Evolutionary conservation across 2,888 invertebrate species (phyloP).

Genomic region (Eupithecia subumbrata): DNA sequence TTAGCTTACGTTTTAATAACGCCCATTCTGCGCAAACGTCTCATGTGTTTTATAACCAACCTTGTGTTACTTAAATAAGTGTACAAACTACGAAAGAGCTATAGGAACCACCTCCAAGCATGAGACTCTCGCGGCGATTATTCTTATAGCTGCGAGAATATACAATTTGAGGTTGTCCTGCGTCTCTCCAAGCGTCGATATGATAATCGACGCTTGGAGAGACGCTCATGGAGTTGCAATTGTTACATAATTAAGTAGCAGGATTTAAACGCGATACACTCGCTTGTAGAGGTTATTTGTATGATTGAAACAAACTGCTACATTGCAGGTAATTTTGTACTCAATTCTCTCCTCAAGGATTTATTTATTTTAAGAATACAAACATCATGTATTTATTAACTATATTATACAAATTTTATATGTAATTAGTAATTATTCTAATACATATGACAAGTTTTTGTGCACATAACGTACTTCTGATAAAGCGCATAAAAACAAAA

Average conservation of each 20-base stretch:
- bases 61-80: neutral
- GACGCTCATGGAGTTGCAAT: neutral
- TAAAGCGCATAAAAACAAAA: too few relatives aligned
- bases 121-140: neutral
- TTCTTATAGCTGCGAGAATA: neutral
- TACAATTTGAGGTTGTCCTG: neutral
- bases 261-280: neutral
- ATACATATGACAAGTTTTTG: too few relatives aligned
- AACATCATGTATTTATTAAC: too few relatives aligned
- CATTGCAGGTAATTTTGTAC: too few relatives aligned
- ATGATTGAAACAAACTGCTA: too few relatives aligned
- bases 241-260: neutral
- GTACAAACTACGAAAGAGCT: neutral
- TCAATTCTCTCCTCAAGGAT: too few relatives aligned
- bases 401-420: too few relatives aligned
- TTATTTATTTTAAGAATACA: too few relatives aligned
- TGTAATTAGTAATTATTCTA: too few relatives aligned
- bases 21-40: conserved; percentile 13
- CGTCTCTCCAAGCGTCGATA: too few relatives aligned
- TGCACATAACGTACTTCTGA: too few relatives aligned
- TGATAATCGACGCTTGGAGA: neutral
- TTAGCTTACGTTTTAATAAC: conserved; percentile 28
- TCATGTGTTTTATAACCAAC: neutral
- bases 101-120: neutral
- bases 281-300: too few relatives aligned